Conservation (phyloP, 2,888 invertebrate species). For the Dexiosoma caninum region DNA sequence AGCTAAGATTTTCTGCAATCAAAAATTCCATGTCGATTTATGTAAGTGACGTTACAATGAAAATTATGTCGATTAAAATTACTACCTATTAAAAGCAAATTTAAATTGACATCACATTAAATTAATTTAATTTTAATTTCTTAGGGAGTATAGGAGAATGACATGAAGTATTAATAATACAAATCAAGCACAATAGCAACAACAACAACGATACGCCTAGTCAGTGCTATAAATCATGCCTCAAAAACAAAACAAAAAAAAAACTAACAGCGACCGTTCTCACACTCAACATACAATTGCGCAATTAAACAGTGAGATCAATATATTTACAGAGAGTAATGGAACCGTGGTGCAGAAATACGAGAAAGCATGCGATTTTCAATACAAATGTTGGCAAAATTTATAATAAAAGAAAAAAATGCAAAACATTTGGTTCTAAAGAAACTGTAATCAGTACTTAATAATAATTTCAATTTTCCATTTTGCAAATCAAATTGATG, state of each 20-base stretch:
- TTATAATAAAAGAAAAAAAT: too few relatives aligned
- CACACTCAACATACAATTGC: conserved; percentile 20
- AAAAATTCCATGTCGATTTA: not conserved
- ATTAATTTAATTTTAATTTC: conserved; percentile 43
- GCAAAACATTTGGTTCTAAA: not conserved
- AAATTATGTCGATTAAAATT: not conserved
- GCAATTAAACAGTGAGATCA: conserved; percentile 48
- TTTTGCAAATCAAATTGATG: too few relatives aligned
- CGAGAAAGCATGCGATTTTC: too few relatives aligned
- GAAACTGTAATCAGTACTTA: too few relatives aligned
- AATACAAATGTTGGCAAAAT: too few relatives aligned
- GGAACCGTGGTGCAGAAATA: conserved; percentile 19
- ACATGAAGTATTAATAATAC: not conserved
- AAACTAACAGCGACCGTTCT: conserved; percentile 24
- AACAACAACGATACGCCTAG: conserved; percentile 3
- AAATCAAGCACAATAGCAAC: not conserved
- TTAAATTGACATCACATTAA: conserved; percentile 8
- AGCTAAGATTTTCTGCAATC: too few relatives aligned
- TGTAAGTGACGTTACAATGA: conserved; percentile 13
- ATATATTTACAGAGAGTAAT: conserved; percentile 15
- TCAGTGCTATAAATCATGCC: conserved; percentile 1
- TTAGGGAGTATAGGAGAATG: not conserved
- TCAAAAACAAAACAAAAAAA: too few relatives aligned
- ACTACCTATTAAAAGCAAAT: not conserved
- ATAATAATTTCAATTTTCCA: too few relatives aligned